These are phyloP conservation scores for Drosophila eugracilis DNA, from an alignment of 1,140 invertebrate species.

Conservation along the genomic window DNA sequence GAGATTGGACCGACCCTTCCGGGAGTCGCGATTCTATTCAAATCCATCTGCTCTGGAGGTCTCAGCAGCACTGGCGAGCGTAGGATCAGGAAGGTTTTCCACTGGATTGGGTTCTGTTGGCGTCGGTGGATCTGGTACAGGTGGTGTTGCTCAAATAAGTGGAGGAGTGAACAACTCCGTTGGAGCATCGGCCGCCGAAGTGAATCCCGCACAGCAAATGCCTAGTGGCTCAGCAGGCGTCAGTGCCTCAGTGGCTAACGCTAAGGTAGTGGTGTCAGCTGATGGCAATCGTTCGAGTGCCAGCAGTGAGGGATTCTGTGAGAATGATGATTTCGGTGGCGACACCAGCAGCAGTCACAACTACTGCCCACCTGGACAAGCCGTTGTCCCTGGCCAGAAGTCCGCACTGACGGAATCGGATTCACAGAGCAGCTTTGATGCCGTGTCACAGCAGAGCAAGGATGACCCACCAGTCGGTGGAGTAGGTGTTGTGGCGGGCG, in stretches of 20 bases:
- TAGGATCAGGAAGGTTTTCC: conserved; percentile 4
- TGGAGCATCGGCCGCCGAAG: conserved; percentile 2
- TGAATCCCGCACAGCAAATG: conserved; percentile 15
- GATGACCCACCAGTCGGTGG: conserved; percentile 33
- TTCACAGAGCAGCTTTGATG: conserved; percentile 74
- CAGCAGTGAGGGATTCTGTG: conserved; percentile 97
- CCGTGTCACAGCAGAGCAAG: conserved; percentile 67
- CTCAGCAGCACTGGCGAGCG: background rate
- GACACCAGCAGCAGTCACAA: conserved; percentile 83
- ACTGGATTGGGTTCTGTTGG: background rate
- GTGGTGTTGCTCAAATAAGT: background rate
- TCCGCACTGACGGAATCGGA: conserved; percentile 68
- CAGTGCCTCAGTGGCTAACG: conserved; percentile 1
- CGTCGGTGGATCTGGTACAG: background rate
- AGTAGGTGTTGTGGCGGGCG: conserved; percentile 25
- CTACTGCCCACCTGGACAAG: conserved; percentile 59
- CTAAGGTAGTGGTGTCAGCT: conserved; percentile 15
- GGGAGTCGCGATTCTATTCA: conserved; percentile 59
- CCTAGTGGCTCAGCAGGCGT: conserved; percentile 2
- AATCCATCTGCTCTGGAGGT: conserved; percentile 26
- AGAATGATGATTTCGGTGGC: conserved; percentile 92
- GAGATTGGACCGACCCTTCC: conserved; percentile 68
- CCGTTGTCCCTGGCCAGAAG: conserved; percentile 44
- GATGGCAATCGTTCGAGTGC: conserved; percentile 96
- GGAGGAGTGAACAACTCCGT: background rate